These are phyloP conservation scores for Apoderus coryli DNA, from an alignment of 2,888 invertebrate species.

Conservation along the genomic window DNA sequence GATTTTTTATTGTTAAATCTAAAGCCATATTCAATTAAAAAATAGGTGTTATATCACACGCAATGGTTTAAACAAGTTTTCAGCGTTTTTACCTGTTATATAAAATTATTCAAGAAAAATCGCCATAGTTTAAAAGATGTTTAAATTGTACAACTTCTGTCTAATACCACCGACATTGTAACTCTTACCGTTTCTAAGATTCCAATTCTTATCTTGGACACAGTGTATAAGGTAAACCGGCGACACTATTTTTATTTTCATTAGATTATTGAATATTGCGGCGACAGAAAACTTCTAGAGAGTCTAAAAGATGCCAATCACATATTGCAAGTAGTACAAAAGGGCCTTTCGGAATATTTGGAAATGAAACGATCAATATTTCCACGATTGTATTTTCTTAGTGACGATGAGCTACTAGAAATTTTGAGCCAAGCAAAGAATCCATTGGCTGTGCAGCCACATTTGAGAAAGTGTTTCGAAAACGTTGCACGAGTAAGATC, in stretches of 20 bases:
- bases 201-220: no score
- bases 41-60: no score
- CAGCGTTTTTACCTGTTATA: no score
- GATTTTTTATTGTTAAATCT: no score
- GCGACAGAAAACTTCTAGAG: constrained; percentile 50
- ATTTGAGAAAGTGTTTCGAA: constrained; percentile 73
- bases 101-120: no score
- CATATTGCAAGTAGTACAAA: constrained; percentile 55
- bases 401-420: constrained; percentile 70
- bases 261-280: constrained; percentile 49
- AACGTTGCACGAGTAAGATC: constrained; percentile 50
- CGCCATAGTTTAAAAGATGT: no score
- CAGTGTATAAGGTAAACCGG: neutral
- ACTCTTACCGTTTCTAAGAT: no score
- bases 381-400: constrained; percentile 68
- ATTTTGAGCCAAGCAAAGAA: constrained; percentile 68
- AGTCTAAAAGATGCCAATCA: constrained; percentile 54
- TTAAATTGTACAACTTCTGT: no score
- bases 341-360: constrained; percentile 63
- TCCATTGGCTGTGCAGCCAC: constrained; percentile 64
- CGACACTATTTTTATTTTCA: constrained; percentile 8
- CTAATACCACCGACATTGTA: no score
- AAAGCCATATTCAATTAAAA: no score
- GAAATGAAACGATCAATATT: constrained; percentile 61
- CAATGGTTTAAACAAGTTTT: no score